Conservation (phyloP, 2,113 vertebrate genomes). For the Hylia prasina region DNA sequence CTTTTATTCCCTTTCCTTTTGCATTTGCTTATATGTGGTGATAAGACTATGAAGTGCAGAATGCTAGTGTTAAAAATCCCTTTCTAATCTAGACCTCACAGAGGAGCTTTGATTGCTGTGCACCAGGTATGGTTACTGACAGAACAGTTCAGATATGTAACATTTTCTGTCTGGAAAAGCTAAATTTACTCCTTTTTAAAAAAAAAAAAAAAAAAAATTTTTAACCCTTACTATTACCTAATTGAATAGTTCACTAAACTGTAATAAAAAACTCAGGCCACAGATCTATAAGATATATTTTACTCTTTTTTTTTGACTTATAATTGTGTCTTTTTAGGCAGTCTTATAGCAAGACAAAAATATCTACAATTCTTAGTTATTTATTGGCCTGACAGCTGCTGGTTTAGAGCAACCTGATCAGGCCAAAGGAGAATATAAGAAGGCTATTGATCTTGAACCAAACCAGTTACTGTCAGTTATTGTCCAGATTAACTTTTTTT, state of each 20-base stretch:
- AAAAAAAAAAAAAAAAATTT: not conserved
- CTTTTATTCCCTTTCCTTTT: not conserved
- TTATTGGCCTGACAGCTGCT: slow-evolving; percentile 85
- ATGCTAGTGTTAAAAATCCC: not conserved
- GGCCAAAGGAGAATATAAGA: slow-evolving; percentile 84
- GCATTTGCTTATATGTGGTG: not conserved
- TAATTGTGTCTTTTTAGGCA: slow-evolving; percentile 61
- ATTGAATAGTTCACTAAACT: not conserved
- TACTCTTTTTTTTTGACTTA: not conserved
- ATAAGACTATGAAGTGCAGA: not conserved
- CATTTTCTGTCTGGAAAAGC: not conserved
- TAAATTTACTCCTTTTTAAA: not conserved
- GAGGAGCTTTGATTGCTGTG: not conserved
- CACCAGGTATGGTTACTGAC: not conserved
- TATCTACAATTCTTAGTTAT: slow-evolving; percentile 94
- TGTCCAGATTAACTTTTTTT: not conserved
- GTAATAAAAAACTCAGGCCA: not conserved
- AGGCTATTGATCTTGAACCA: slow-evolving; percentile 84
- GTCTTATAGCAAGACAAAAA: slow-evolving; percentile 89
- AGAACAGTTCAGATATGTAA: not conserved
- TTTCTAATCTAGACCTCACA: not conserved
- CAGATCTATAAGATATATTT: not conserved
- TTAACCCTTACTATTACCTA: not conserved
- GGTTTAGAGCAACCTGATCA: slow-evolving; percentile 87
- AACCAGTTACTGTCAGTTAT: slow-evolving; percentile 79